A percentile compares a stretch with the other conserved stretches of the same genome.
phyloP scores from a whole-genome alignment of 2,888 invertebrate genomes.

The Watsonalla binaria region DNA sequence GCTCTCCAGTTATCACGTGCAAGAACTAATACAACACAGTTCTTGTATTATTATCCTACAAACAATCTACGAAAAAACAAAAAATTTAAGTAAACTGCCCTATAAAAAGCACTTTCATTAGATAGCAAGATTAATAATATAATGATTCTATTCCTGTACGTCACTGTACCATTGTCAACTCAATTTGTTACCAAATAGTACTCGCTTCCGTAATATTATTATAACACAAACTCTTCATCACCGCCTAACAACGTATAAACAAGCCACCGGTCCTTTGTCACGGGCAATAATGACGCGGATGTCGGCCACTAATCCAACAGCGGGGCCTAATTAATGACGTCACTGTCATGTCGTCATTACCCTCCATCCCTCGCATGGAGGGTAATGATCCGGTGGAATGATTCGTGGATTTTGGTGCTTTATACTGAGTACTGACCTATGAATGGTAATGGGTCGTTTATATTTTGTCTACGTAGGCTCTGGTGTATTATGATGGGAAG shows the following conservation, averaged over 20 bases:
- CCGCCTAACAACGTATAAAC: background rate
- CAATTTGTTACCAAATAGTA: too few species aligned
- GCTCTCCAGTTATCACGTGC: too few species aligned
- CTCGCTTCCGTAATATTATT: too few species aligned
- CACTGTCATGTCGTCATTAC: constrained; percentile 36
- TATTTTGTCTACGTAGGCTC: background rate
- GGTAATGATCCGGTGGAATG: constrained; percentile 29
- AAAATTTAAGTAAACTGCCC: too few species aligned
- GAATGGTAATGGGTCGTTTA: background rate
- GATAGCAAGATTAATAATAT: too few species aligned
- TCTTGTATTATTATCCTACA: too few species aligned
- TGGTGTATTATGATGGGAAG: background rate
- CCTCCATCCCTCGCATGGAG: constrained; percentile 12
- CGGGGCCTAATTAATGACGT: constrained; percentile 47
- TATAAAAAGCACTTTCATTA: too few species aligned
- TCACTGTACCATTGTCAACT: too few species aligned
- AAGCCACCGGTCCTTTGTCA: background rate
- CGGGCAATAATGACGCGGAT: constrained; percentile 13
- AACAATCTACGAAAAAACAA: too few species aligned
- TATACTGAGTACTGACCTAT: background rate
- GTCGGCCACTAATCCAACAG: constrained; percentile 32
- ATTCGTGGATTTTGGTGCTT: constrained; percentile 9
- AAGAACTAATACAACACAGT: too few species aligned
- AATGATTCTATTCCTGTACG: too few species aligned
- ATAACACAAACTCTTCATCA: background rate